Evolutionary conservation across 2,888 invertebrate species (phyloP).

Genomic region (Drosophila mulleri): DNA sequence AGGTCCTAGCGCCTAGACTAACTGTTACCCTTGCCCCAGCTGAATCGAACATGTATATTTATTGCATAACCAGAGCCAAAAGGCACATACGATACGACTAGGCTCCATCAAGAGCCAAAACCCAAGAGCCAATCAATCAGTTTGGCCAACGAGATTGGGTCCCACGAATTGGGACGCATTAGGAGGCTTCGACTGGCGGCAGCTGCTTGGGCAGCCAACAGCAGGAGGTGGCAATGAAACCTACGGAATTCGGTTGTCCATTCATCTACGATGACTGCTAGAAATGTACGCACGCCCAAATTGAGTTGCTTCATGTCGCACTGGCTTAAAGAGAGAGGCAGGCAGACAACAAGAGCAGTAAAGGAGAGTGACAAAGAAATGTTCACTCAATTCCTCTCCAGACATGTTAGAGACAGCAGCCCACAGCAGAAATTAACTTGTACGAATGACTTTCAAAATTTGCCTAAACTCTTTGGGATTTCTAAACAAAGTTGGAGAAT

Average conservation of each 20-base stretch:
- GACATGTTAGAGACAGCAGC: not conserved
- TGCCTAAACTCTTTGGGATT: constrained; percentile 5
- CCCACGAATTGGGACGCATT: not conserved
- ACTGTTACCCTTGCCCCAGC: not conserved
- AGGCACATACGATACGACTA: constrained; percentile 13
- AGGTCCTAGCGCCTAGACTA: not conserved
- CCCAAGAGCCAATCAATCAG: constrained; percentile 52
- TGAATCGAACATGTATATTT: constrained; percentile 38
- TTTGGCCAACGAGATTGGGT: not conserved
- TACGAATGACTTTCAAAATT: not conserved
- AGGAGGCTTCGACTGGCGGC: constrained; percentile 2
- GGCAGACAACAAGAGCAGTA: no score
- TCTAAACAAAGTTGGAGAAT: not conserved
- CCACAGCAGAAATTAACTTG: not conserved
- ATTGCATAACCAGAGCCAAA: constrained; percentile 52
- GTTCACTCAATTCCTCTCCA: not conserved
- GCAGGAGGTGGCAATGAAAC: constrained; percentile 13
- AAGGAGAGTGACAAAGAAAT: not conserved
- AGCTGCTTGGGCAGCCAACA: constrained; percentile 1
- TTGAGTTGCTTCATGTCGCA: constrained; percentile 18
- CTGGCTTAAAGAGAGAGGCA: no score
- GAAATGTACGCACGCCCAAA: constrained; percentile 16
- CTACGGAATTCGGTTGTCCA: constrained; percentile 27
- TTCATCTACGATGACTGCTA: constrained; percentile 36
- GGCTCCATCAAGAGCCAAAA: constrained; percentile 37